Evolutionary conservation across 2,113 vertebrate species (phyloP).

Genomic region (Hyaena hyaena): DNA sequence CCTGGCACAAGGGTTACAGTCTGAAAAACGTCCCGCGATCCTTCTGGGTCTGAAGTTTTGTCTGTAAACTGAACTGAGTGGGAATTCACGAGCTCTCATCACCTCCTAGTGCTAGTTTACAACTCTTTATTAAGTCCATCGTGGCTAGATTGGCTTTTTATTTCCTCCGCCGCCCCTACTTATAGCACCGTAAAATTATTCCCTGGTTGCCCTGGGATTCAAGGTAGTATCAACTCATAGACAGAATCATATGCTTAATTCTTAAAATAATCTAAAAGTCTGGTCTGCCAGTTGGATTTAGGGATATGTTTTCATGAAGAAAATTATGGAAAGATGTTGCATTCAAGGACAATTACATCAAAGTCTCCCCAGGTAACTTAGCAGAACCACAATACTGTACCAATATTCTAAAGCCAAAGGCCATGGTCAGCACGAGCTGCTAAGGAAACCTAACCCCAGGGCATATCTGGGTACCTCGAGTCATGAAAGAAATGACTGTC

Average conservation of each 20-base stretch:
- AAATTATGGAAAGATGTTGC: not conserved
- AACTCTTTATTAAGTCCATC: not conserved
- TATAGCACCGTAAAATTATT: not conserved
- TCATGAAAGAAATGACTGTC: not conserved
- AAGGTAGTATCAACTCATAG: not conserved
- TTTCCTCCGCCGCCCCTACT: not conserved
- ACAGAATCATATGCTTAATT: not conserved
- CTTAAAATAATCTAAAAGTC: not conserved
- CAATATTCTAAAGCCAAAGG: accelerated
- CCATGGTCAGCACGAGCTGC: not conserved
- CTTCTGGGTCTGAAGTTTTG: not conserved
- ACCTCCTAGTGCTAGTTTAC: not conserved
- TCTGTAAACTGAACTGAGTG: not conserved
- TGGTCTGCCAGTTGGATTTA: not conserved
- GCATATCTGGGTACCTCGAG: not conserved
- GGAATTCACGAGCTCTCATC: not conserved
- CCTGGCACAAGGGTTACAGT: not conserved
- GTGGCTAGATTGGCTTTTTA: not conserved
- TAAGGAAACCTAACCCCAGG: not conserved
- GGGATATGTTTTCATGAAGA: not conserved
- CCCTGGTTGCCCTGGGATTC: not conserved
- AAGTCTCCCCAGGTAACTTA: accelerated
- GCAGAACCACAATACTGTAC: not conserved
- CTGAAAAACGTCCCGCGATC: not conserved
- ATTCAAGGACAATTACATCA: not conserved